phyloP scores from a whole-genome alignment of 2,797 vertebrate species.

The Argyrosomus regius region DNA sequence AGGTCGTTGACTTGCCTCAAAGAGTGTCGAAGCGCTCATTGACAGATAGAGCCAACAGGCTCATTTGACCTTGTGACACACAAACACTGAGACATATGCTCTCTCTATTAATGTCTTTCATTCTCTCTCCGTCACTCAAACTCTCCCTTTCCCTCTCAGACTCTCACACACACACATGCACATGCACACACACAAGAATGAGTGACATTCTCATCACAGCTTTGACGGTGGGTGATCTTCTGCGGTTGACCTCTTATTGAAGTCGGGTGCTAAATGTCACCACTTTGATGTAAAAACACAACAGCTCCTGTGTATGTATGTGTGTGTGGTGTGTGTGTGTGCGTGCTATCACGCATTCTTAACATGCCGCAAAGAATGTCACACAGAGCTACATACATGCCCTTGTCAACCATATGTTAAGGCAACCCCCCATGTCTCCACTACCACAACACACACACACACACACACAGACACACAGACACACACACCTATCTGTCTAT shows the following conservation, averaged over 20 bases:
- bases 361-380: slow-evolving; percentile 59
- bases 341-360: slow-evolving; percentile 52
- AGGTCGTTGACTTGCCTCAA: slow-evolving; percentile 30
- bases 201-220: slow-evolving; percentile 54
- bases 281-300: slow-evolving; percentile 75
- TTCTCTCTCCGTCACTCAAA: slow-evolving; percentile 1
- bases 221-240: slow-evolving; percentile 72
- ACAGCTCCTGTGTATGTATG: slow-evolving; percentile 48
- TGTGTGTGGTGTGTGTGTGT: slow-evolving; percentile 20
- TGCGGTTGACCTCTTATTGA: slow-evolving; percentile 72
- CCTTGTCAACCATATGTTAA: slow-evolving; percentile 36
- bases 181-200: slow-evolving; percentile 9
- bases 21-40: slow-evolving; percentile 20
- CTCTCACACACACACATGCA: neutral
- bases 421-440: slow-evolving; percentile 1
- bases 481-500: neutral
- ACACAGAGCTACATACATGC: slow-evolving; percentile 49
- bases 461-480: neutral
- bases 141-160: neutral
- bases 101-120: slow-evolving; percentile 30
- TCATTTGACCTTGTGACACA: slow-evolving; percentile 59
- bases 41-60: slow-evolving; percentile 34
- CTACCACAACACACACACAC: neutral
- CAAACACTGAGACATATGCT: slow-evolving; percentile 55
- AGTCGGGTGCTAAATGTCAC: slow-evolving; percentile 70